Evolutionary conservation across 2,113 vertebrate species (phyloP).

Genomic region (Pandion haliaetus): DNA sequence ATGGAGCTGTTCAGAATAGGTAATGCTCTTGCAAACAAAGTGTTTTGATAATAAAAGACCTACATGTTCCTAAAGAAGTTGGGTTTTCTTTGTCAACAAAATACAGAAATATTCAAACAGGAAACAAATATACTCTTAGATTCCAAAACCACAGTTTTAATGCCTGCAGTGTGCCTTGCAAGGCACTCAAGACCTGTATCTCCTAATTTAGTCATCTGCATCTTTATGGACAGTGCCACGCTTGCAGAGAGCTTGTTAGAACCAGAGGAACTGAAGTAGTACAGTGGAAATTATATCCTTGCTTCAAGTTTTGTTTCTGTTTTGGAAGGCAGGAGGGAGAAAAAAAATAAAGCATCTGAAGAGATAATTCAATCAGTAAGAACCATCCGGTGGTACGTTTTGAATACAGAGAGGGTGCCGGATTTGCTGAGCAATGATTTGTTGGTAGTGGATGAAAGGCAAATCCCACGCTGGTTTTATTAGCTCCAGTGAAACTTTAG

Average conservation of each 20-base stretch:
- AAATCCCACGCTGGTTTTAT: neutral
- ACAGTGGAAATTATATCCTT: neutral
- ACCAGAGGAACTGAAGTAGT: neutral
- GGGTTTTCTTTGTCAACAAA: neutral
- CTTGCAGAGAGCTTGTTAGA: neutral
- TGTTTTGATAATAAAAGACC: neutral
- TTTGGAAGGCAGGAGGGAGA: neutral
- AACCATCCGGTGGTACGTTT: neutral
- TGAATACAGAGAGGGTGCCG: neutral
- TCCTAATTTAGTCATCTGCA: accelerated
- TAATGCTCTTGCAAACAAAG: neutral
- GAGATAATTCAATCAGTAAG: neutral
- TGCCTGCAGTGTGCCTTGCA: neutral
- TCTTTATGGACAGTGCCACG: neutral
- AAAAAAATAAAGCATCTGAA: neutral
- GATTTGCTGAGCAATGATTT: neutral
- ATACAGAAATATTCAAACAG: neutral
- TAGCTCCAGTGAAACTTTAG: neutral
- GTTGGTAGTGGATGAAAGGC: neutral
- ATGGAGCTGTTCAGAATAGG: neutral
- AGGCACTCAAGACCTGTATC: neutral
- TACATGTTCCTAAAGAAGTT: neutral
- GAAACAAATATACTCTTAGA: neutral
- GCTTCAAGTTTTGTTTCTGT: neutral
- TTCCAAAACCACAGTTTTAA: neutral